These are phyloP conservation scores for Thera obeliscata DNA, from an alignment of 2,888 invertebrate species.

Conservation along the genomic window DNA sequence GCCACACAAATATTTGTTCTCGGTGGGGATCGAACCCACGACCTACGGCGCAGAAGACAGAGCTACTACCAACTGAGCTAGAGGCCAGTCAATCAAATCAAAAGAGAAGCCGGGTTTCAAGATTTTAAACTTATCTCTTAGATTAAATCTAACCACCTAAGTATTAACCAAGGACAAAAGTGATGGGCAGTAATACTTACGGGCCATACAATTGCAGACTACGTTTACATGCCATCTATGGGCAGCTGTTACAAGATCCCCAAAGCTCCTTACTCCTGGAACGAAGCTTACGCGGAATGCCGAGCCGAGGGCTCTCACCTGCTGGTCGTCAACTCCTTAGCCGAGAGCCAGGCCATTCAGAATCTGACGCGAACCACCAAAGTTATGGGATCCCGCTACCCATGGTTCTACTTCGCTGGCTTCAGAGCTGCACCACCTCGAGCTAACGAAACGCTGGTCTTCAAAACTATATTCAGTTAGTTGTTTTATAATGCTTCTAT, in stretches of 20 bases:
- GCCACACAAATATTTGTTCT: too few species aligned
- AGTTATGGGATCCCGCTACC: constrained; percentile 20
- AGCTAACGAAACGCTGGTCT: constrained; percentile 50
- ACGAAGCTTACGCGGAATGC: constrained; percentile 64
- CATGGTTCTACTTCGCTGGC: constrained; percentile 63
- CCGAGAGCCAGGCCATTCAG: constrained; percentile 53
- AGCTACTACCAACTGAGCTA: too few species aligned
- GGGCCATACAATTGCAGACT: constrained; percentile 48
- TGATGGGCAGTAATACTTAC: background rate
- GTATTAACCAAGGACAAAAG: too few species aligned
- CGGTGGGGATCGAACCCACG: too few species aligned
- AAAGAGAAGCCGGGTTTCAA: too few species aligned
- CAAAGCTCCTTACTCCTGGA: constrained; percentile 54
- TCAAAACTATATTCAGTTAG: constrained; percentile 71
- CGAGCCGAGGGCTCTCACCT: constrained; percentile 60
- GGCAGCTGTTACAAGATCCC: constrained; percentile 68
- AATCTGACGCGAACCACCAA: constrained; percentile 44
- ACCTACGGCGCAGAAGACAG: too few species aligned
- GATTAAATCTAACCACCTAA: too few species aligned
- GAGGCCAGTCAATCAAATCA: too few species aligned
- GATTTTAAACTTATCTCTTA: too few species aligned
- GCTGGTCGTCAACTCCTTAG: constrained; percentile 61
- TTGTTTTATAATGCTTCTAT: too few species aligned
- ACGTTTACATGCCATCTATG: constrained; percentile 50
- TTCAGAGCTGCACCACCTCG: constrained; percentile 54